Percentiles rank a stretch among this genome's conserved stretches.
Conservation (phyloP, 2,888 invertebrate genomes). For the Epirrhoe tristata region DNA sequence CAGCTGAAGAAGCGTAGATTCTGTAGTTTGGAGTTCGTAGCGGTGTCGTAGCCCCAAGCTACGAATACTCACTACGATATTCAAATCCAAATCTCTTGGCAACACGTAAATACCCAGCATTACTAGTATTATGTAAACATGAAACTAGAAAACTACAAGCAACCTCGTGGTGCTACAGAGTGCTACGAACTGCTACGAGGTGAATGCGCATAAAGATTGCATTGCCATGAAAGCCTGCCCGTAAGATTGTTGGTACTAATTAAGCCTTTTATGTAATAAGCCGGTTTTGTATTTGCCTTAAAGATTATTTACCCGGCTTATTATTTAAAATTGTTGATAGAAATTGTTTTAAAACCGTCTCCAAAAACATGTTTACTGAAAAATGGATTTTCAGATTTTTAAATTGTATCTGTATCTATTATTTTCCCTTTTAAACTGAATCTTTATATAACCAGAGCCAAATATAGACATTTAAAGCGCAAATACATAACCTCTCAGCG, state of each 20-base stretch:
- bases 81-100: constrained; percentile 4
- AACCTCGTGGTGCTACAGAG: constrained; percentile 21
- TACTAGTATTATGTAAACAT: constrained; percentile 25
- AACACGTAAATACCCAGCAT: constrained; percentile 11
- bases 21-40: not conserved
- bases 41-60: constrained; percentile 14
- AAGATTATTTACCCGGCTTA: not conserved
- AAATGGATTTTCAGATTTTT: not conserved
- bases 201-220: constrained; percentile 48
- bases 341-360: not conserved
- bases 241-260: constrained; percentile 20
- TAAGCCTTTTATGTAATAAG: constrained; percentile 5
- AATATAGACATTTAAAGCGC: not conserved
- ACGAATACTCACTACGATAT: constrained; percentile 12
- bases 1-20: constrained; percentile 6
- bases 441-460: not conserved
- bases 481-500: not conserved
- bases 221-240: constrained; percentile 13
- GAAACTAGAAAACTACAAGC: constrained; percentile 4
- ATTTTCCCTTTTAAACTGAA: not conserved
- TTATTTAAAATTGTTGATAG: not conserved
- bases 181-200: constrained; percentile 36
- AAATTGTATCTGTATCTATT: not conserved
- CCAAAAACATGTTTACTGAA: not conserved
- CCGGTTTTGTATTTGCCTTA: not conserved